Evolutionary conservation across 2,113 vertebrate genomes (phyloP), one percentile per base, ranked within the genome.

Genomic region (Callithrix jacchus): DNA sequence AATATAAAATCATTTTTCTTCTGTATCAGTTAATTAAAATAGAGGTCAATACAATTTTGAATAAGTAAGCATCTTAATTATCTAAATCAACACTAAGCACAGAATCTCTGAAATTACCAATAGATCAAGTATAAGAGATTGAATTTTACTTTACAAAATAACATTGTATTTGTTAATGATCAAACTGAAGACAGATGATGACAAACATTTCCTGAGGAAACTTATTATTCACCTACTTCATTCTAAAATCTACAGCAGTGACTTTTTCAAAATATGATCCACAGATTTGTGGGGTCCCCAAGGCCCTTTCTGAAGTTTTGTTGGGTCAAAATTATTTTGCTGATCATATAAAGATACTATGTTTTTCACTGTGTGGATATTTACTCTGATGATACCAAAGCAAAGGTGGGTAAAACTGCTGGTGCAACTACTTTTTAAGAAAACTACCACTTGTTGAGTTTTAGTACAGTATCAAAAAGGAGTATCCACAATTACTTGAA

Each of bases 1-100:
- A 61, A 86, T 23, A 64, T 40, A 83, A 94, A 85, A 73, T 71
- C 42, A 74, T 52, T 76, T 20, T 93, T 87, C 12, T 93, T 87
- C 17, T 66, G 85, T 91, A 95, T 86, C 68, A 82, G 45, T 71
- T 89, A 82, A 82, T 80, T 85, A 81, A 52, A 93, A 68, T 18
- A 85, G 9, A 18, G 20, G 77, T 77, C 52, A 88, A 30, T 77
- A 76, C 25, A 77, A 94, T 81, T 86, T 79, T 94, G 56, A 82
- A 80, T 47, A 89, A 32, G 5, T 45, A 58, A 87, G 35, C 27
- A 61, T 87, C 64, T 87, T 68, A 71, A 82, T 79, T 45, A 73
- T 83, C 49, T 71, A 76, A 91, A 64, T 91, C n/a, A 64, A 18
- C 54, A 23, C 11, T 92, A 77, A 71, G 13, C 45, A 58, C n/a